Percentiles rank a stretch among this genome's conserved stretches.
Evolutionary conservation across 2,113 vertebrate genomes (phyloP).

Genomic region (Onychostoma macrolepis): DNA sequence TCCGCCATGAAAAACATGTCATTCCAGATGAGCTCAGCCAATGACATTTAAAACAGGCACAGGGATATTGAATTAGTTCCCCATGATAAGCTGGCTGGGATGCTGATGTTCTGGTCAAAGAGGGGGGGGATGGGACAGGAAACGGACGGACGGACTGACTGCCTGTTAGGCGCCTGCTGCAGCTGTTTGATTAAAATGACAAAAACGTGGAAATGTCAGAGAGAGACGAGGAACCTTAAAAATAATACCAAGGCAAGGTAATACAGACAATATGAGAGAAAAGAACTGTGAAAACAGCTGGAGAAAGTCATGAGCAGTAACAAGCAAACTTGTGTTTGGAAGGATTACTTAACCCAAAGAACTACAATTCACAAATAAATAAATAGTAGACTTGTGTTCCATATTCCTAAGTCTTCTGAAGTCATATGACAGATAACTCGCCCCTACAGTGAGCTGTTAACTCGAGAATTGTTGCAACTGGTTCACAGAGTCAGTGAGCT

Average conservation of each 20-base stretch:
- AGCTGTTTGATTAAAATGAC: slow-evolving; percentile 63
- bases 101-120: slow-evolving; percentile 61
- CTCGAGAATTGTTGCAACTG: not conserved
- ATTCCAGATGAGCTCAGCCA: slow-evolving; percentile 77
- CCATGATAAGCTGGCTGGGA: slow-evolving; percentile 71
- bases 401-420: not conserved
- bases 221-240: slow-evolving; percentile 41
- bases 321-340: not conserved
- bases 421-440: not conserved
- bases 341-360: not conserved
- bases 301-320: not conserved
- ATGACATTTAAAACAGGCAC: slow-evolving; percentile 81
- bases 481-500: not conserved
- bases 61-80: slow-evolving; percentile 80
- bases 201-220: slow-evolving; percentile 50
- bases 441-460: not conserved
- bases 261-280: not conserved
- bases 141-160: not conserved
- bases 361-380: not conserved
- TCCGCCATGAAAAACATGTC: slow-evolving; percentile 77
- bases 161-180: slow-evolving; percentile 56
- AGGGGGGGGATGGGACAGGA: not conserved
- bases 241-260: slow-evolving; percentile 33
- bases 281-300: not conserved
- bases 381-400: not conserved